Conservation (phyloP, 2,888 invertebrate genomes). For the Aproaerema taeniolella region DNA sequence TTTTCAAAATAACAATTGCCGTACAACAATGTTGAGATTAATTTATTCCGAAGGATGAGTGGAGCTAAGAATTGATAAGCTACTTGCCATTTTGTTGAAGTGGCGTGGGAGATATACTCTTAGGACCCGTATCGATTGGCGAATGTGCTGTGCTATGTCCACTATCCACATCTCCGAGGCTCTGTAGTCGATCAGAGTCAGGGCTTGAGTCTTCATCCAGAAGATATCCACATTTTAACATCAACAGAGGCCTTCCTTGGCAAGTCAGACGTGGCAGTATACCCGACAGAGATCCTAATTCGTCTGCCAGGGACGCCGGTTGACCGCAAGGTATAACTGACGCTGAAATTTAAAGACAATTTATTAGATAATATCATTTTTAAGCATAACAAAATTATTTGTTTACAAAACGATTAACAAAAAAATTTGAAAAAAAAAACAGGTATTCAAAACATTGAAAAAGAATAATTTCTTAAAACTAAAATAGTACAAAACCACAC, state of each 20-base stretch:
- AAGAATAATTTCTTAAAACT: no score
- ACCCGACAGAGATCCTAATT: constrained; percentile 74
- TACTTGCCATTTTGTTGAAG: constrained; percentile 70
- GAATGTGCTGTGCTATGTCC: constrained; percentile 95
- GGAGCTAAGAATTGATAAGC: no score
- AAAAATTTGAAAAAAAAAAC: no score
- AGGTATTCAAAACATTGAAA: no score
- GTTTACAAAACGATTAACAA: no score
- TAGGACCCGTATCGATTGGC: constrained; percentile 88
- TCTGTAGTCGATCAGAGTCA: constrained; percentile 89
- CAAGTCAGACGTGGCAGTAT: constrained; percentile 54
- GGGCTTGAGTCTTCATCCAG: constrained; percentile 91
- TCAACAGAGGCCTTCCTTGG: constrained; percentile 77
- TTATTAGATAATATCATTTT: no score
- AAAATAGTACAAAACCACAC: no score
- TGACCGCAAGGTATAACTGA: constrained; percentile 79
- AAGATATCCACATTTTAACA: constrained; percentile 85
- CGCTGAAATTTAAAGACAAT: constrained; percentile 61
- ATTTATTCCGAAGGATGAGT: no score
- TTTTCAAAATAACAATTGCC: no score
- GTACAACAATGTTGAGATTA: no score
- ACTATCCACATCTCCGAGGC: constrained; percentile 86
- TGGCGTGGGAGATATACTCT: constrained; percentile 87
- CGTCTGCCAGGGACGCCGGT: constrained; percentile 83
- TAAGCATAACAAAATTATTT: no score